These are phyloP conservation scores for Corythaeola cristata DNA, from an alignment of 2,113 vertebrate genomes.

Conservation along the genomic window DNA sequence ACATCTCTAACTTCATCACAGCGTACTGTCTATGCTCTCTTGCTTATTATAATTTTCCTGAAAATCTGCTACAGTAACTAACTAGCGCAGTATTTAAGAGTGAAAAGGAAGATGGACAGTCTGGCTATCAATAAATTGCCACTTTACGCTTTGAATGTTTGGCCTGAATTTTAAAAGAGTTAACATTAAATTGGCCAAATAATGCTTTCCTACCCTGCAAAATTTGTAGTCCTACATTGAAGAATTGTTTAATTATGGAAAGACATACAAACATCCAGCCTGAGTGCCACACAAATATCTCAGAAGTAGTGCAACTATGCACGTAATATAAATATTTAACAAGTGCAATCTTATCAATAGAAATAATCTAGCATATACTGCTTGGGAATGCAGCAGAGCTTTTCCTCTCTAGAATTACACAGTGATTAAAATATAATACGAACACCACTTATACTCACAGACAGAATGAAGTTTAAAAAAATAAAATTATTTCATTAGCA, in stretches of 20 bases:
- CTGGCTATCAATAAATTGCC: background rate
- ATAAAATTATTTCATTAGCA: background rate
- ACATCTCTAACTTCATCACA: background rate
- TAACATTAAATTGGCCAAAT: background rate
- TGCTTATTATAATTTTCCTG: background rate
- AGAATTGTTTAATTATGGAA: background rate
- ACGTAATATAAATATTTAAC: background rate
- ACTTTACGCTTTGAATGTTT: background rate
- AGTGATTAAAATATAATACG: background rate
- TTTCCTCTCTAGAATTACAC: background rate
- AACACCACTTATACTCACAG: background rate
- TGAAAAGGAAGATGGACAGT: background rate
- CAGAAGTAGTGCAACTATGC: background rate
- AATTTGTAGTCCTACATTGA: background rate
- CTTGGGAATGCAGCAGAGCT: background rate
- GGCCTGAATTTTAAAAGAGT: background rate
- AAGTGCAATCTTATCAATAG: background rate
- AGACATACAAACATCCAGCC: background rate
- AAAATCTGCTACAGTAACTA: background rate
- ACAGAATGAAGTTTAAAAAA: background rate
- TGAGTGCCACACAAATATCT: background rate
- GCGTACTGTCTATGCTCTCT: fast-evolving
- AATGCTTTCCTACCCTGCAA: background rate
- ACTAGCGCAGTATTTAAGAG: background rate
- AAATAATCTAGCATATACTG: background rate